phyloP scores from a whole-genome alignment of 2,113 vertebrate genomes.

The Smithornis capensis region DNA sequence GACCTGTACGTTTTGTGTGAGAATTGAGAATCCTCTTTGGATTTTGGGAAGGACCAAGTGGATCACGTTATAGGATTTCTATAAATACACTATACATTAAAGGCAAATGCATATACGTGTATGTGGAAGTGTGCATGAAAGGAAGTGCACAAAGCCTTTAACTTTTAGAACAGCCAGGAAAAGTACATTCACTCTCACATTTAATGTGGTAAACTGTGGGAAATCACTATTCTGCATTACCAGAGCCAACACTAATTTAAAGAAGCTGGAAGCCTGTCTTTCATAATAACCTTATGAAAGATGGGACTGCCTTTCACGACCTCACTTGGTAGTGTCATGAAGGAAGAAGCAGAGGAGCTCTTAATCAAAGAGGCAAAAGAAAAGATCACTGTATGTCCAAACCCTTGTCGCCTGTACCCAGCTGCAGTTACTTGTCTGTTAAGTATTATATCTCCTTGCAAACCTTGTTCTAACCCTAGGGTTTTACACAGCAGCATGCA shows the following conservation, averaged over 20 bases:
- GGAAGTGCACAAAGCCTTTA: neutral
- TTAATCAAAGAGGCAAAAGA: neutral
- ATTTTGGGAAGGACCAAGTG: neutral
- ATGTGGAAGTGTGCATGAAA: neutral
- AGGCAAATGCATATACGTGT: accelerated
- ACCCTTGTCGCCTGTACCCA: neutral
- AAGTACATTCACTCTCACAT: neutral
- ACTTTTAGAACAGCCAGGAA: neutral
- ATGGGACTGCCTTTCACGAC: neutral
- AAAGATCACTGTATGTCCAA: neutral
- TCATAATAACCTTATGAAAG: neutral
- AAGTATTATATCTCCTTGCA: neutral
- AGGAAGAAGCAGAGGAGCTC: neutral
- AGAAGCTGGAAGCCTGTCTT: neutral
- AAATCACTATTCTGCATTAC: neutral
- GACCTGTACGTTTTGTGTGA: neutral
- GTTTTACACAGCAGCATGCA: neutral
- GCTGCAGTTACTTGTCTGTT: neutral
- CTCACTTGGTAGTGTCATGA: accelerated
- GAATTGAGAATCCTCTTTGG: neutral
- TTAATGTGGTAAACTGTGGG: neutral
- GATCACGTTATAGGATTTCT: neutral
- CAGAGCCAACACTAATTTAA: neutral
- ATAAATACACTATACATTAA: neutral
- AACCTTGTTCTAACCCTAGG: neutral